Percentiles rank a stretch among this genome's conserved stretches.
phyloP scores from a whole-genome alignment of 2,113 vertebrate genomes.

The Cavia porcellus region DNA sequence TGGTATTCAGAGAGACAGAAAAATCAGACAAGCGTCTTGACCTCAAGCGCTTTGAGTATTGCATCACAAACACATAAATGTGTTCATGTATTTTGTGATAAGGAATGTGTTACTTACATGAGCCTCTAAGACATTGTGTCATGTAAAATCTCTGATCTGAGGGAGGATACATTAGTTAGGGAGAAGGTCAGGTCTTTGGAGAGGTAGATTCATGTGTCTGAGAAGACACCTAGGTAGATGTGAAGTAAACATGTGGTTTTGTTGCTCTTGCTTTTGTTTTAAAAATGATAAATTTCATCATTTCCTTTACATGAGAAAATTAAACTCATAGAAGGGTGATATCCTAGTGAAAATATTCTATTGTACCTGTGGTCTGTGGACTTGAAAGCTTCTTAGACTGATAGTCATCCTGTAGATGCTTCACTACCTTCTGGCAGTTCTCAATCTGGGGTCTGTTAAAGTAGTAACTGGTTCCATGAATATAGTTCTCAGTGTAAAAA shows the following conservation, averaged over 20 bases:
- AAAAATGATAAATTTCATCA: background rate
- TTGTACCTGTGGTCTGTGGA: background rate
- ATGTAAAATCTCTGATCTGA: background rate
- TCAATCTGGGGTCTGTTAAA: constrained; percentile 50
- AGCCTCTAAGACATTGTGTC: background rate
- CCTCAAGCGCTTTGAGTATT: background rate
- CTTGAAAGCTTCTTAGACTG: constrained; percentile 16
- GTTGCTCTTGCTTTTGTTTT: background rate
- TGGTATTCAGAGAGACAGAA: constrained; percentile 33
- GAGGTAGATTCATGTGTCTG: background rate
- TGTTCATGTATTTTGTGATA: background rate
- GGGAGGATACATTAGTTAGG: background rate
- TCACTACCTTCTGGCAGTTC: background rate
- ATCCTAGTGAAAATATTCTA: background rate
- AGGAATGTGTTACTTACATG: constrained; percentile 23
- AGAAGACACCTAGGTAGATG: background rate
- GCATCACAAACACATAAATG: background rate
- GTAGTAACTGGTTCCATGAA: constrained; percentile 41
- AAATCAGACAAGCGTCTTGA: background rate
- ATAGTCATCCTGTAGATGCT: background rate
- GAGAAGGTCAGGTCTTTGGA: background rate
- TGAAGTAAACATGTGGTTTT: background rate
- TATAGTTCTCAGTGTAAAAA: constrained; percentile 61
- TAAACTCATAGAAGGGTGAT: background rate
- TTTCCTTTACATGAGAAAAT: background rate